phyloP scores from a whole-genome alignment of 2,888 invertebrate species.

The Agapetus fuscipes region DNA sequence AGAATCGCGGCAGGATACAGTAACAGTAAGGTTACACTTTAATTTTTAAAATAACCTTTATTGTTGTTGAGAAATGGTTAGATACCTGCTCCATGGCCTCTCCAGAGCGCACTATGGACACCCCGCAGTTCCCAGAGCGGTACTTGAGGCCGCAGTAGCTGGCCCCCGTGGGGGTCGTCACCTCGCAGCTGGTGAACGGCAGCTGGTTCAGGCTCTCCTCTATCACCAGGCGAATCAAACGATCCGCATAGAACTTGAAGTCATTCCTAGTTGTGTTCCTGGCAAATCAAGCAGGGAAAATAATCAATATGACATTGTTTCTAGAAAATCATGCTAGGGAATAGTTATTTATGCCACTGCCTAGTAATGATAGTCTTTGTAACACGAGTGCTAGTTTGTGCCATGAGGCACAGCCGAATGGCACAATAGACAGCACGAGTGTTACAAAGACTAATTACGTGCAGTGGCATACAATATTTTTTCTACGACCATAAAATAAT shows the following conservation, averaged over 20 bases:
- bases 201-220: conserved; percentile 96
- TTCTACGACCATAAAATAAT: too few relatives aligned
- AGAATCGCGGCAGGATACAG: too few relatives aligned
- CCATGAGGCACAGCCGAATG: too few relatives aligned
- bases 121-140: conserved; percentile 96
- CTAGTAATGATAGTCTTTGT: too few relatives aligned
- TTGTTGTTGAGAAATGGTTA: too few relatives aligned
- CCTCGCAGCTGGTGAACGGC: conserved; percentile 84
- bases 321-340: neutral
- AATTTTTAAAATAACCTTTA: too few relatives aligned
- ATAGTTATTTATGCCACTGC: too few relatives aligned
- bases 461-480: too few relatives aligned
- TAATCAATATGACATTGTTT: neutral
- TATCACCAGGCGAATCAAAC: conserved; percentile 92
- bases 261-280: conserved; percentile 90
- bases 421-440: too few relatives aligned
- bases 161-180: conserved; percentile 89
- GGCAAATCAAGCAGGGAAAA: conserved; percentile 25
- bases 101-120: conserved; percentile 88
- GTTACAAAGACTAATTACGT: too few relatives aligned
- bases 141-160: conserved; percentile 89
- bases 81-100: conserved; percentile 90
- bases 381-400: too few relatives aligned
- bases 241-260: conserved; percentile 97
- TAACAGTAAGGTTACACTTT: too few relatives aligned